Base-by-base conservation (phyloP, 1,140 invertebrate genomes). In the Anadara kagoshimensis region DNA sequence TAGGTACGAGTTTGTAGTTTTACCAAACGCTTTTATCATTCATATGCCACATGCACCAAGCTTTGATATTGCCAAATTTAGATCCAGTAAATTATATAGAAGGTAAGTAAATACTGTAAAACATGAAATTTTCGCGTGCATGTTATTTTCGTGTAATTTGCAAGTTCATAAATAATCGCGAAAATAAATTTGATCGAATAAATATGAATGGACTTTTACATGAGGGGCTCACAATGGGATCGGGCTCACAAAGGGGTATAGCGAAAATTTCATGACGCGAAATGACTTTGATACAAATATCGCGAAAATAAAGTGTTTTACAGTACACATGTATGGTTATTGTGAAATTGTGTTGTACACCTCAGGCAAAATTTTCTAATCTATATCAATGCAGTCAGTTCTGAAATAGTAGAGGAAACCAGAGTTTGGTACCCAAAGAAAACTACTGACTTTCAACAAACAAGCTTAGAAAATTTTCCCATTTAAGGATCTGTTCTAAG, bases 11-110 rank as follows among this genome's bases (percentile, higher is more conserved):
- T 95, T 95, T 84, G 90, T 95, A 66, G 96, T 97, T 57, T 90
- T 97, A 67, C 95, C 96, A 24, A 95, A 95, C 90, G 94, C 94
- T 1, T 98, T 97, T 89, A 95, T 97, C 75, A 93, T 98, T 69
- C 97, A 98, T 90, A 94, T 95, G 89, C 95, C 96, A 61, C 97
- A 98, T 89, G 94, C 95, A 24, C 95, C 96, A 4, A 97, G 95
- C 85, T 93, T 95, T 73, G 96, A 98, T 86, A 97, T 98, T 83
- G 94, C 93, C 51, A 95, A 95, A 89, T 98, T 96, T 87, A 90
- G 96, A 68, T 94, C 92, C 0, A 94, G 95, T 80, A 89, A 93
- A 22, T 90, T 93, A 70, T 97, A 97, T 85, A 93, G 95, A 79
- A 87, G 80, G 86, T 89, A 74, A 78, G 84, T 80, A 26, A 26